Conservation (phyloP, 1,140 invertebrate species). For the Drosophila melanica region DNA sequence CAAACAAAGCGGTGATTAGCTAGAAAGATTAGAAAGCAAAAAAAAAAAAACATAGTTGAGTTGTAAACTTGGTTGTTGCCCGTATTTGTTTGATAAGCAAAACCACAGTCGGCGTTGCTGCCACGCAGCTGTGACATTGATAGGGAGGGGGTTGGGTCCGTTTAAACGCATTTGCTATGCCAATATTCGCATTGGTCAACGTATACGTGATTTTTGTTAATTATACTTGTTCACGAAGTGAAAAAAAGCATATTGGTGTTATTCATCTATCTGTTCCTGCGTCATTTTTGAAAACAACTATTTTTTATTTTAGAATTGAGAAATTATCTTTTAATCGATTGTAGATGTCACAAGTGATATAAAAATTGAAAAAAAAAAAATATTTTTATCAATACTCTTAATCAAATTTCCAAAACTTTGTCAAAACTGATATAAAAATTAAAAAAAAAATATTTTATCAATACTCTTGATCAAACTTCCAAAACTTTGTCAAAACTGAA, state of each 20-base stretch:
- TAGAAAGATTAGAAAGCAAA: not conserved
- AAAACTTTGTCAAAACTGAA: too few species aligned
- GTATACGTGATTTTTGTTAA: constrained; percentile 43
- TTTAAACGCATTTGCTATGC: constrained; percentile 33
- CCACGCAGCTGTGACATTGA: constrained; percentile 1
- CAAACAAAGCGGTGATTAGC: constrained; percentile 39
- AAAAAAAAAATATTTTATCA: too few species aligned
- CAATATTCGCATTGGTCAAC: constrained; percentile 41
- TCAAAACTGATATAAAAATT: too few species aligned
- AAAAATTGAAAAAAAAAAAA: too few species aligned
- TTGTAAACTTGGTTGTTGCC: not conserved
- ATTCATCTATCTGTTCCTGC: not conserved
- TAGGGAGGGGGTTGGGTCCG: constrained; percentile 1
- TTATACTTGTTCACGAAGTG: too few species aligned
- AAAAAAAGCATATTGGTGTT: not conserved
- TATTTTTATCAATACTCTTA: too few species aligned
- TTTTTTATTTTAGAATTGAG: too few species aligned
- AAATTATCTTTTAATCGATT: too few species aligned
- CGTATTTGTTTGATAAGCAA: constrained; percentile 23
- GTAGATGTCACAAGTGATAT: too few species aligned
- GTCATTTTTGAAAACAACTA: too few species aligned
- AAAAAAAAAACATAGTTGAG: not conserved
- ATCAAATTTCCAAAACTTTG: too few species aligned
- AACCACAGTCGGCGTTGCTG: not conserved
- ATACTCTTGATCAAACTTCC: too few species aligned